Evolutionary conservation across 2,888 invertebrate species (phyloP), one percentile per base, ranked within the genome.

Genomic region (Cyaniris semiargus): DNA sequence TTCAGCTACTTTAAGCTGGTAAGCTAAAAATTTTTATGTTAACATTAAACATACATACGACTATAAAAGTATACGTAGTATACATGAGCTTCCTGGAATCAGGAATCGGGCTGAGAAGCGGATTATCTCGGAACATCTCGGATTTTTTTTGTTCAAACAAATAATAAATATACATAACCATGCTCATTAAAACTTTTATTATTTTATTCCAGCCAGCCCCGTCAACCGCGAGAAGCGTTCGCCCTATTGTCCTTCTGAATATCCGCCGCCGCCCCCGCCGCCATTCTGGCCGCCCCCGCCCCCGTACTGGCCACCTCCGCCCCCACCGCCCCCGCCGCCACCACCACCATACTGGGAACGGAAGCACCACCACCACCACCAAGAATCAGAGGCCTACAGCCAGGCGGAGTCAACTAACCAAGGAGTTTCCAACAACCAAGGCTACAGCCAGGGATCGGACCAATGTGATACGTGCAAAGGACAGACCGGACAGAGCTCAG

Each of bases 181-280:
- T 31, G 31, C 31, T n/a, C 27, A 31, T 38, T 38, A 38, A 38
- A 38, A 1, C 8, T 38, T 38, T 1, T 38, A 5, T 58, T 23
- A 13, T 75, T 10, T 34, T 1, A 48, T 76, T 76, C 58, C 70
- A 70, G 90, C 78, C 8, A 48, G 76, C 10, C 44, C 80, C 34
- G 60, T 81, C 15, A 84, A 86, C 8, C 84, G 92, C 6, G 21
- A 89, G 71, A 90, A 85, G 79, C 89, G 93, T 0, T 87, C 90
- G 0, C 87, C 89, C 4, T 79, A 87, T 7, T 85, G 82, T 31
- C 76, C 66, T 0, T 77, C 79, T 34, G 82, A 81, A 7, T 81
- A 79, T 23, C 81, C 79, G 21, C 85, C 84, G 1, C 84, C 84
- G 3, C 84, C 84, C n/a, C 81, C 80, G 7, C 80, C 79, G 8